Evolutionary conservation across 1,140 invertebrate species (phyloP), one percentile per base, ranked within the genome.

Genomic region (Coenobita brevimanus): DNA sequence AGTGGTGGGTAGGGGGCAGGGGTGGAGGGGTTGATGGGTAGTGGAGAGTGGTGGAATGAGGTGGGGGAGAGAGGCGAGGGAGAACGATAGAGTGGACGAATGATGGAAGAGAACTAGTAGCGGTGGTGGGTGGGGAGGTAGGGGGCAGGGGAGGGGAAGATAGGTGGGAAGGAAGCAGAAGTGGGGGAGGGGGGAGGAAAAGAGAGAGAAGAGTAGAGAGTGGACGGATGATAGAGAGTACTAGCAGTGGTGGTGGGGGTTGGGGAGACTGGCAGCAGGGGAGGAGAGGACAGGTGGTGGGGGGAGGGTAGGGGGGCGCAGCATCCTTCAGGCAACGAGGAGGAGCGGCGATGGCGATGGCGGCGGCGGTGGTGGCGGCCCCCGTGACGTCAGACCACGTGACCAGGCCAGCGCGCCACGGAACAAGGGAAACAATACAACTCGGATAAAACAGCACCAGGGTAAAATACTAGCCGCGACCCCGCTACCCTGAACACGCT

Each of bases 341-440:
- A 38, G 27, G 0, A 30, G 67, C n/a, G 27, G 67, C 0, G 67
- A 13, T 10, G 67, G 67, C 3, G 62, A 67, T 50, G 46, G 46
- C 6, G 46, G 46, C 46, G 17, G 46, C 17, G 46, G 6, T n/a
- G n/a, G 46, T 50, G 46, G 6, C 6, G 6, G 46, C 17, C 46
- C 46, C 36, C 41, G 43, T 85, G 71, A 85, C 69, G 82, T 85
- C 82, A 85, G 33, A 54, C 73, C 71, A 85, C 82, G 82, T 85
- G 82, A 85, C 73, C 82, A 78, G 82, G 76, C 73, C 82, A 78
- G 43, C 69, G n/a, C 71, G 43, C 71, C 54, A 76, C 82, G 71
- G 60, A n/a, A 85, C 71, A 71, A 80, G 84, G 33, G 71, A 85
- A 80, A 80, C 76, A 80, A 73, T 67, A 80, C 62, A 87, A 81